Base-by-base conservation (phyloP, 2,797 vertebrate species). In the Alexandromys oeconomus region DNA sequence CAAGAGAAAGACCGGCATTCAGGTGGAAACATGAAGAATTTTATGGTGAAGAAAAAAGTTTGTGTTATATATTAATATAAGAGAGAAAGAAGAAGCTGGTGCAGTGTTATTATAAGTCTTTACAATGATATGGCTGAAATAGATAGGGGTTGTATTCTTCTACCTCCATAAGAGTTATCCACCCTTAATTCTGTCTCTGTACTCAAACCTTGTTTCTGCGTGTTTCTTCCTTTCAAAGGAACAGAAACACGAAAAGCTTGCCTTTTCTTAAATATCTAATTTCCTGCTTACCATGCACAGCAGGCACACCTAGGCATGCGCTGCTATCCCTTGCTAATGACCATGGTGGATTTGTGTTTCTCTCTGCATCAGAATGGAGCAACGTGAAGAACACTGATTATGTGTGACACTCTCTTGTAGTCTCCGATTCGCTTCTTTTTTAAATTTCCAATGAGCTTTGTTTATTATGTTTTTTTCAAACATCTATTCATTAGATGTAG, bases 391-490 rank as follows among this genome's bases (percentile, higher is more conserved):
- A 85, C 67, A 37, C 40, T 80, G 25, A 12, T 1, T 21, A 80
- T 71, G 23, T 14, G 10, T 63, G 29, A 84, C 2, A 13, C 7
- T 59, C 19, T 17, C 8, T 37, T 86, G 1, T 51, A 82, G 23
- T 85, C n/a, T 29, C 40, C 17, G 5, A 12, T 10, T 67, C 17
- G 19, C 40, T 48, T 69, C 51, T 92, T 71, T 84, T 37, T n/a
- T 48, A 27, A 65, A 73, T 85, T 94, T 43, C 93, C 14, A 87
- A 21, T 4, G 40, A 92, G 34, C 63, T 93, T 84, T 74, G 21
- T 46, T 65, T 63, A 34, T 29, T 87, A 21, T 2, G 10, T 21
- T 91, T 86, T 79, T 12, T 21, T 40, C 2, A 71, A 43, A 61
- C 54, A 65, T 48, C 27, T 84, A 10, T 34, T 86, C 1, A 12